Conservation (phyloP, 2,797 vertebrate genomes). For the Hemibagrus guttatus region DNA sequence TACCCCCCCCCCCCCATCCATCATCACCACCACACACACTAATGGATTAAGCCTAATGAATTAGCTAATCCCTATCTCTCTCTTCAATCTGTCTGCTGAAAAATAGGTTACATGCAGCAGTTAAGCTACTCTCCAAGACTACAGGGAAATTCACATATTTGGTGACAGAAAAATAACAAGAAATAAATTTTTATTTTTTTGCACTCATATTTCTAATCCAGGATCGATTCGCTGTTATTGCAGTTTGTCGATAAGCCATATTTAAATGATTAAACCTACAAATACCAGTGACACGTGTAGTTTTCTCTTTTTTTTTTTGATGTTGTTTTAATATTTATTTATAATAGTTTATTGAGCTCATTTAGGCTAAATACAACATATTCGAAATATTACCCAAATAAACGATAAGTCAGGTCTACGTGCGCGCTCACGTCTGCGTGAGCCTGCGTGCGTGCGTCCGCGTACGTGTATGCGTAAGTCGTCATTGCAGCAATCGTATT, state of each 20-base stretch:
- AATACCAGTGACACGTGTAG: neutral
- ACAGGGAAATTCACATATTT: neutral
- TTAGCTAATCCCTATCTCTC: slow-evolving; percentile 34
- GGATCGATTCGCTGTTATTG: neutral
- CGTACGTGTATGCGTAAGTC: neutral
- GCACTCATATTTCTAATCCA: neutral
- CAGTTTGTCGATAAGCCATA: neutral
- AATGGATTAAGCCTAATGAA: slow-evolving; percentile 24
- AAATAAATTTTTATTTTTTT: neutral
- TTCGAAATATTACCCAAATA: neutral
- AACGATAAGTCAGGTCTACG: neutral
- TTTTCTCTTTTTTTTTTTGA: neutral
- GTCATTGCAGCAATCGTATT: neutral
- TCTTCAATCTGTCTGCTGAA: slow-evolving; percentile 26
- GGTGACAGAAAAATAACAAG: neutral
- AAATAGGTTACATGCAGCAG: slow-evolving; percentile 15
- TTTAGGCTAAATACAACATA: neutral
- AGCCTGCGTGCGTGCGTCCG: neutral
- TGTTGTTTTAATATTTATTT: neutral
- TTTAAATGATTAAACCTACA: neutral
- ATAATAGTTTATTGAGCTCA: neutral
- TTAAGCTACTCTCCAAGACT: neutral
- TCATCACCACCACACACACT: neutral
- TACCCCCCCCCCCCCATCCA: neutral
- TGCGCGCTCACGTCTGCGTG: too few relatives aligned